Evolutionary conservation across 2,113 vertebrate species (phyloP).

Genomic region (Dipodomys merriami): DNA sequence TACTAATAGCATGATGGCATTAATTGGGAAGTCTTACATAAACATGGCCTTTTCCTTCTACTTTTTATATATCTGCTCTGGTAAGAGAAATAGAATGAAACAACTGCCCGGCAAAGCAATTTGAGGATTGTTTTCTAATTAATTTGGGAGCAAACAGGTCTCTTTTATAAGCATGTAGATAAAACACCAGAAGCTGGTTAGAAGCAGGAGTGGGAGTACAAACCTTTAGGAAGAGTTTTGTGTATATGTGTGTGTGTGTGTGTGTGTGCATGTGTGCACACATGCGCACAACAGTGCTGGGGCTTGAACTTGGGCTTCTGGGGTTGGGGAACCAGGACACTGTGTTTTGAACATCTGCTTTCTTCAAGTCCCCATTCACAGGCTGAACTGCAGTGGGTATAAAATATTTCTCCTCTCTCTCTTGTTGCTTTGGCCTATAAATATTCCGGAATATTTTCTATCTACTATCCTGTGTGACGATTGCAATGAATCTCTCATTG

Average conservation of each 20-base stretch:
- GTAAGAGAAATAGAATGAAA: not conserved
- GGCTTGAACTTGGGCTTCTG: too few relatives aligned
- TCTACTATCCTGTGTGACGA: not conserved
- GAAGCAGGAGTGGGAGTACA: not conserved
- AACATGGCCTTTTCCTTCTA: not conserved
- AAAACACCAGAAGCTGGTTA: not conserved
- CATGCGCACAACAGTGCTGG: too few relatives aligned
- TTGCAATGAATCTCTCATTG: not conserved
- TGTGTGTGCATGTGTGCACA: too few relatives aligned
- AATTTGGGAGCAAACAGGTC: constrained; percentile 12
- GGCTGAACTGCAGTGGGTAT: not conserved
- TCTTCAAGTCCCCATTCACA: not conserved
- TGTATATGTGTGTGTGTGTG: too few relatives aligned
- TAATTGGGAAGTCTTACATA: not conserved
- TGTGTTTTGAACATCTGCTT: not conserved
- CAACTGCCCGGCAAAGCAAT: not conserved
- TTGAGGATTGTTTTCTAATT: not conserved
- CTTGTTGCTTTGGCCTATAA: not conserved
- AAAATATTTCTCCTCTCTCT: not conserved
- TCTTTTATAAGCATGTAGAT: not conserved
- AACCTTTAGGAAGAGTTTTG: not conserved
- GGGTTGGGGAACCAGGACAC: not conserved
- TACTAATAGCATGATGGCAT: too few relatives aligned
- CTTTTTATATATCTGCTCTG: not conserved
- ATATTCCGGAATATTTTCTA: not conserved